Evolutionary conservation across 2,888 invertebrate genomes (phyloP).

Genomic region (Stramonita haemastoma): DNA sequence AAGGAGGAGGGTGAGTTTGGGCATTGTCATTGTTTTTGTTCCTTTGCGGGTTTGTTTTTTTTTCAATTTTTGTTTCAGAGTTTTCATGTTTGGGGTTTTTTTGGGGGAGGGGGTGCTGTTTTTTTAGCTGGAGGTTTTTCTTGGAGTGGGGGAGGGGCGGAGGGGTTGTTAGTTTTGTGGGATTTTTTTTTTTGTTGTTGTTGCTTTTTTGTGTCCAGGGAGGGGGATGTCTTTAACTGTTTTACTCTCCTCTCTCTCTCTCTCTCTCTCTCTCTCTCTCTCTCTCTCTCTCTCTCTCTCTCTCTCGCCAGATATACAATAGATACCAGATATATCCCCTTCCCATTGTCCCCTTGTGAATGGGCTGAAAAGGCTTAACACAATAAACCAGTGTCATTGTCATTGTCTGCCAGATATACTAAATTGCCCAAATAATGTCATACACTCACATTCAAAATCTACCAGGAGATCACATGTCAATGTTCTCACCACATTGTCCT

Average conservation of each 20-base stretch:
- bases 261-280: neutral
- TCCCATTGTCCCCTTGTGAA: no score
- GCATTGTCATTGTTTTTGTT: neutral
- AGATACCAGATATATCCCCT: no score
- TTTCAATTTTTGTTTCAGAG: neutral
- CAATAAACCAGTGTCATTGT: no score
- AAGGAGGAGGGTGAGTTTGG: no score
- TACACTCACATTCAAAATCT: no score
- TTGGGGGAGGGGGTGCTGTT: neutral
- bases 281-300: neutral
- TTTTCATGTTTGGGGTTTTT: neutral
- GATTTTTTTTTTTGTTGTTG: neutral
- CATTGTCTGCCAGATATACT: no score
- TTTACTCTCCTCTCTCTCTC: neutral
- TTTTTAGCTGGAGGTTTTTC: neutral
- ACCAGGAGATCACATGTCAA: no score
- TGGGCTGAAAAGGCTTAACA: no score
- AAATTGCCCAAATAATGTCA: no score
- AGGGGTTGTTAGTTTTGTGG: neutral
- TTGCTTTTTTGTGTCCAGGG: neutral
- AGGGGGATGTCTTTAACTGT: neutral
- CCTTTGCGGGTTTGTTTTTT: neutral
- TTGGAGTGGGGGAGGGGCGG: neutral
- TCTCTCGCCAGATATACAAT: neutral
- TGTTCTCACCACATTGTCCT: no score